Evolutionary conservation across 2,797 vertebrate species (phyloP), one percentile per base, ranked within the genome.

Genomic region (Coilia nasus): DNA sequence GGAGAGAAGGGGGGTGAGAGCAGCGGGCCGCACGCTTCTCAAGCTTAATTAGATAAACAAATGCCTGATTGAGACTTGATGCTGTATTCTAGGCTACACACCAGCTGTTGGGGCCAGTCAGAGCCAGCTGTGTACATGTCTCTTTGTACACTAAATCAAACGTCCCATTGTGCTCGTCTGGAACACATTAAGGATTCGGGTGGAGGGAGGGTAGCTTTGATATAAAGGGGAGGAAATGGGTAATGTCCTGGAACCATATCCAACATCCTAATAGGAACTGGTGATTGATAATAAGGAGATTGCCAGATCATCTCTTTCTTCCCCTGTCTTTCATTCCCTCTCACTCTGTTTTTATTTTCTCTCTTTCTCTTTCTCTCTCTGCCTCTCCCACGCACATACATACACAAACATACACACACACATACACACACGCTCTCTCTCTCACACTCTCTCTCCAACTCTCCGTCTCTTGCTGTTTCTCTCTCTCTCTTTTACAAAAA

Each of bases 161-260:
- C 90, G 92, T 94, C 93, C 94, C 92, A 92, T 94, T 94, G 94
- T 94, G 94, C 91, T 94, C 94, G 94, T 95, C 94, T 95, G 94
- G 93, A 93, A 86, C 90, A 91, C 93, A 94, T 95, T 95, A 94
- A 91, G 85, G 82, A 67, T 81, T 75, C 71, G 86, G 89, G 89
- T 87, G 91, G 90, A 87, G 81, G 71, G 71, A 78, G 62, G 83
- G 44, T 90, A 85, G 88, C 93, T 94, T 93, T 94, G 93, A 94
- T 93, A 94, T 93, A 93, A 93, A 93, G 91, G 91, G 89, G 89
- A 94, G 94, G 94, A 94, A 95, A 94, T 94, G 93, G 93, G 90
- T 94, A 94, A 95, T 93, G 94, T 94, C 93, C 93, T 94, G 90
- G 90, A 94, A 94, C 93, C 92, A 92, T 93, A 94, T 92, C 92